Evolutionary conservation across 2,797 vertebrate genomes (phyloP).

Genomic region (Channallabes apus): DNA sequence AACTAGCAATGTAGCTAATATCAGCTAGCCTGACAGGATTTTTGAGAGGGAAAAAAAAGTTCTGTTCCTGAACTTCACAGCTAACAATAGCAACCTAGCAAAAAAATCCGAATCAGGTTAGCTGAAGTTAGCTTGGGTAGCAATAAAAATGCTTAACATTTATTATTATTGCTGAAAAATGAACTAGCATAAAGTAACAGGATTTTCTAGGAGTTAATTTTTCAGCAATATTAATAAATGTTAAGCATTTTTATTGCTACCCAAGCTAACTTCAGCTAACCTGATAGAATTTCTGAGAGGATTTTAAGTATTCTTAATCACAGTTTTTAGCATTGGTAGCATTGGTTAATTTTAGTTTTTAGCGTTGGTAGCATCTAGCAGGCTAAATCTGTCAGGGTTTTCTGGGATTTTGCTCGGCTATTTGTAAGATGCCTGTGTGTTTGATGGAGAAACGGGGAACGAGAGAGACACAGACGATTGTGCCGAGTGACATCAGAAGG

Average conservation of each 20-base stretch:
- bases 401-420: neutral
- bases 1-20: neutral
- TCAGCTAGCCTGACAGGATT: neutral
- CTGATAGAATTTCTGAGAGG: neutral
- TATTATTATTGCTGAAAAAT: neutral
- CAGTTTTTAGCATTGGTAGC: neutral
- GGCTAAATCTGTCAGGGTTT: neutral
- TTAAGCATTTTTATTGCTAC: neutral
- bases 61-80: no score
- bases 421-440: constrained; percentile 20
- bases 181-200: neutral
- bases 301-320: neutral
- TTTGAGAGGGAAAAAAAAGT: neutral
- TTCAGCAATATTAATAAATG: neutral
- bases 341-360: no score
- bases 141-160: neutral
- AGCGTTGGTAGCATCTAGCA: no score
- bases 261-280: neutral
- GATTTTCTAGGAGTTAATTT: neutral
- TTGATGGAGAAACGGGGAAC: constrained; percentile 57
- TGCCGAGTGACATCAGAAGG: constrained; percentile 61
- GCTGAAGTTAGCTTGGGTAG: neutral
- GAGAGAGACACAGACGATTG: constrained; percentile 51
- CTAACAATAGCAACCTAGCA: neutral
- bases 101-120: neutral